Percentiles rank a stretch among this genome's conserved stretches.
These are phyloP conservation scores for Phainopepla nitens DNA, from an alignment of 2,113 vertebrate species.

Conservation along the genomic window DNA sequence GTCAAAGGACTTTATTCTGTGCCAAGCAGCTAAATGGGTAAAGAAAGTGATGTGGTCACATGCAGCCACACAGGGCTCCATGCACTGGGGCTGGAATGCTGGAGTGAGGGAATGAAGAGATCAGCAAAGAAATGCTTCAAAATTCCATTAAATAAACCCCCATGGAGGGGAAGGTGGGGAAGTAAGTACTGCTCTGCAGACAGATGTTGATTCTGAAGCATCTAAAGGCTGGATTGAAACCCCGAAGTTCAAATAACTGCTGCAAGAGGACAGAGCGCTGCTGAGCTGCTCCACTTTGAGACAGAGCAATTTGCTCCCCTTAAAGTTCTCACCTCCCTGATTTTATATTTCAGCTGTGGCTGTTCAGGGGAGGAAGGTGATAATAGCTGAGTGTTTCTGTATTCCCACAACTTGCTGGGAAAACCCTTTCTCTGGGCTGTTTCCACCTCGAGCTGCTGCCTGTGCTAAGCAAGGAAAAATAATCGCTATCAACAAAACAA, in stretches of 20 bases:
- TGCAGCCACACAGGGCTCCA: neutral
- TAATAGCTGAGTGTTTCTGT: neutral
- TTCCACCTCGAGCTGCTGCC: neutral
- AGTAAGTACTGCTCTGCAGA: neutral
- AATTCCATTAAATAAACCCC: neutral
- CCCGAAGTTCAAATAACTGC: neutral
- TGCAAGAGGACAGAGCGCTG: neutral
- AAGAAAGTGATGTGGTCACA: neutral
- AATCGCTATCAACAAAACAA: neutral
- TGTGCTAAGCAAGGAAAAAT: neutral
- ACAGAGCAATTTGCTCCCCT: neutral
- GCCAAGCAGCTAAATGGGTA: constrained; percentile 3
- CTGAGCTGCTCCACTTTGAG: neutral
- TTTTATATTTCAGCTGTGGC: neutral
- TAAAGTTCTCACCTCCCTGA: neutral
- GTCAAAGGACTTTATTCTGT: neutral
- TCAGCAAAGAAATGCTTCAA: neutral
- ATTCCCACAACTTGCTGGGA: neutral
- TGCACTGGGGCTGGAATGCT: neutral
- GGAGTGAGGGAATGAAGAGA: neutral
- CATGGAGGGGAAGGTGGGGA: fast-evolving
- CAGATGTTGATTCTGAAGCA: neutral
- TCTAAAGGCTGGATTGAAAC: neutral
- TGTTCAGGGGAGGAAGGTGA: neutral
- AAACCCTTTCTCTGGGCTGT: neutral